Evolutionary conservation across 2,113 vertebrate species (phyloP).

Genomic region (Tonatia bakeri): DNA sequence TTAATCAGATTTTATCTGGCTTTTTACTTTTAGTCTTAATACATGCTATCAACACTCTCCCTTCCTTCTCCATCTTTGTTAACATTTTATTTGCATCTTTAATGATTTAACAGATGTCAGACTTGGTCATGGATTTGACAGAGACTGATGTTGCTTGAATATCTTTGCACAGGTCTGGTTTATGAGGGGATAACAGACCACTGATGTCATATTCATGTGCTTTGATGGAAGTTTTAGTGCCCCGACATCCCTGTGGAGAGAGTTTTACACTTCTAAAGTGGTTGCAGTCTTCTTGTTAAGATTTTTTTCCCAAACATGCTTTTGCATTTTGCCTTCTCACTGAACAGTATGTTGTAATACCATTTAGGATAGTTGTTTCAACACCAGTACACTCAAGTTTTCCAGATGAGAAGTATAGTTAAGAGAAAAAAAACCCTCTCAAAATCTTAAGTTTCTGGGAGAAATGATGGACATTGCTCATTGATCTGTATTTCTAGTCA

Average conservation of each 20-base stretch:
- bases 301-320: conserved; percentile 44
- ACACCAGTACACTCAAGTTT: conserved; percentile 18
- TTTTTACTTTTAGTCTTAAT: conserved; percentile 38
- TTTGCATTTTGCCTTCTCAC: conserved; percentile 54
- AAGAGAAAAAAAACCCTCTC: background rate
- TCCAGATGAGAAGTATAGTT: conserved; percentile 30
- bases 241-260: conserved; percentile 23
- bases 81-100: conserved; percentile 59
- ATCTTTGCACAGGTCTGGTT: conserved; percentile 54
- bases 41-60: conserved; percentile 33
- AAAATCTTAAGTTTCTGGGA: background rate
- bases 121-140: conserved; percentile 57
- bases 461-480: background rate
- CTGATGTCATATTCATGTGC: conserved; percentile 70
- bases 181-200: conserved; percentile 63
- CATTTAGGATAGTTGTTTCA: conserved; percentile 33
- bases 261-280: conserved; percentile 60
- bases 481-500: background rate
- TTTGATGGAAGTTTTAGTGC: conserved; percentile 60
- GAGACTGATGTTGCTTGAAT: conserved; percentile 45
- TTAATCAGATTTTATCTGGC: conserved; percentile 46
- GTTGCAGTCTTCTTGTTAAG: conserved; percentile 57
- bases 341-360: conserved; percentile 38
- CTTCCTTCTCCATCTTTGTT: background rate
- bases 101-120: conserved; percentile 71